Conservation (phyloP, 2,888 invertebrate genomes). For the Hedya salicella region DNA sequence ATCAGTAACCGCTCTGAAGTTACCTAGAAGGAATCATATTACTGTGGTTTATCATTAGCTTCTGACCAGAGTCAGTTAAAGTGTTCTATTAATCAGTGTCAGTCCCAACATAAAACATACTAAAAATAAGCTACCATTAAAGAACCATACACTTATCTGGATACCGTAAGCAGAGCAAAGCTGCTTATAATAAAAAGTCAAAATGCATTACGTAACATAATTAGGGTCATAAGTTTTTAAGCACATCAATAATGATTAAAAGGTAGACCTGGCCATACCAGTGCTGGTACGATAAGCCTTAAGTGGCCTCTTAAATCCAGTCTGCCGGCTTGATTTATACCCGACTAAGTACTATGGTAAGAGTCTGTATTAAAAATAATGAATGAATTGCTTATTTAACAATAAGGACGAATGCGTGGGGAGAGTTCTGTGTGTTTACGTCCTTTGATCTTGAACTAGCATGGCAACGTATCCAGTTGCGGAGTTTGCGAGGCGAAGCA, state of each 20-base stretch:
- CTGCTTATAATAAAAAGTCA: slow-evolving; percentile 3
- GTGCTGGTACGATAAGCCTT: slow-evolving; percentile 39
- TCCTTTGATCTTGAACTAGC: neutral
- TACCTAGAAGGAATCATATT: no score
- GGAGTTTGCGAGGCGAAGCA: no score
- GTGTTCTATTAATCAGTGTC: no score
- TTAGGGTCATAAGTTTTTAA: slow-evolving; percentile 32
- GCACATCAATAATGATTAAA: slow-evolving; percentile 15
- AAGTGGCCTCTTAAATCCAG: slow-evolving; percentile 44
- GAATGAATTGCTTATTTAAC: slow-evolving; percentile 3
- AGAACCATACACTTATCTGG: neutral
- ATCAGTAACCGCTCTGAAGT: no score
- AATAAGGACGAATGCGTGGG: neutral
- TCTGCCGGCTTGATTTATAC: slow-evolving; percentile 26
- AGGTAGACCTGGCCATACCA: slow-evolving; percentile 8
- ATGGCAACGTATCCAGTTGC: neutral
- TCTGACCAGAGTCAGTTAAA: no score
- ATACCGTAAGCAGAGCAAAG: neutral
- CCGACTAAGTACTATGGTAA: slow-evolving; percentile 37
- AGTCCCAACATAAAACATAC: no score
- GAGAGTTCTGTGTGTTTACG: neutral
- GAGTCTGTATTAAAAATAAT: slow-evolving; percentile 24
- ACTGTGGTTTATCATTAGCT: no score
- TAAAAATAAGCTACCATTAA: neutral
- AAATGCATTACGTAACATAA: slow-evolving; percentile 24